A percentile compares a stretch with the other conserved stretches of the same genome.
These are phyloP conservation scores for Zoanthus solanderi DNA, from an alignment of 92 coral and sea anemone species.

Conservation along the genomic window DNA sequence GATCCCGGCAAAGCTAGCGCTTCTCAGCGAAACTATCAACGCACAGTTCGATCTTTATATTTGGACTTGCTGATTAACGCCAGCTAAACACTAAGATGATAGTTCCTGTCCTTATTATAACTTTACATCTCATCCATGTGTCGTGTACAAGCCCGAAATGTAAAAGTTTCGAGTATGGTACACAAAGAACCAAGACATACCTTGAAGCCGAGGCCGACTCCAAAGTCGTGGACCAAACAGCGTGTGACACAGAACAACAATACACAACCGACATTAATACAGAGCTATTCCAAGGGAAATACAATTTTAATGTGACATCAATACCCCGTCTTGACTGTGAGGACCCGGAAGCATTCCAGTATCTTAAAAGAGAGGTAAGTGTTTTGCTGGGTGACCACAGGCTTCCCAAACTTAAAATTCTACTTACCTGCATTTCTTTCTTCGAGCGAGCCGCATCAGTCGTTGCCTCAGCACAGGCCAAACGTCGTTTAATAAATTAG, in stretches of 20 bases:
- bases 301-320: slow-evolving; percentile 77
- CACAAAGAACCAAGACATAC: neutral
- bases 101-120: neutral
- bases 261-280: neutral
- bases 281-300: slow-evolving; percentile 77
- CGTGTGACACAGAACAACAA: neutral
- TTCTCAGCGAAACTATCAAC: too few species aligned
- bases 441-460: too few species aligned
- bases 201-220: neutral
- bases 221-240: neutral
- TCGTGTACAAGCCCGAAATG: neutral
- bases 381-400: too few species aligned
- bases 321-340: slow-evolving; percentile 72
- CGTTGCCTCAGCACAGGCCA: too few species aligned
- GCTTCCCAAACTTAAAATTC: too few species aligned
- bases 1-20: too few species aligned
- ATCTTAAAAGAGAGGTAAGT: slow-evolving; percentile 79
- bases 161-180: neutral
- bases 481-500: too few species aligned
- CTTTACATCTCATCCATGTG: neutral
- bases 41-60: too few species aligned
- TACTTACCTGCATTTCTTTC: too few species aligned
- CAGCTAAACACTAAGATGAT: neutral
- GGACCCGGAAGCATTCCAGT: slow-evolving; percentile 77
- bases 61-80: neutral